A percentile compares a stretch with the other conserved stretches of the same genome.
phyloP scores from a whole-genome alignment of 1,140 invertebrate genomes.

The Agrilus planipennis region DNA sequence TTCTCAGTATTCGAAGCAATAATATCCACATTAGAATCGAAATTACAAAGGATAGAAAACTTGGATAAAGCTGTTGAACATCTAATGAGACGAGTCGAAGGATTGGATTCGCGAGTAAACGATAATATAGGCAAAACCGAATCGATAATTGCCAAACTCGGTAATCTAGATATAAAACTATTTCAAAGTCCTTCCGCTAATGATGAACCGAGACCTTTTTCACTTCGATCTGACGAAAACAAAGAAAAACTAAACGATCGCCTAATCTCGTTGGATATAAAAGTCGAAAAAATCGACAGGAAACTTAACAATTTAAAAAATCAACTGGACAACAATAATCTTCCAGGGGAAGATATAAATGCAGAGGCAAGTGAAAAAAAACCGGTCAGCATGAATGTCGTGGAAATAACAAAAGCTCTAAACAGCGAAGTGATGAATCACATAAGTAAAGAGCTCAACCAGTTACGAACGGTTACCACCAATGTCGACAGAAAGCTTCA shows the following conservation, averaged over 20 bases:
- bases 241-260: slow-evolving; percentile 43
- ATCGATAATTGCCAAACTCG: slow-evolving; percentile 60
- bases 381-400: slow-evolving; percentile 63
- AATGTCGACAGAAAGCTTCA: slow-evolving; percentile 71
- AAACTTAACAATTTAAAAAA: slow-evolving; percentile 66
- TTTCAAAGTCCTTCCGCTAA: slow-evolving; percentile 42
- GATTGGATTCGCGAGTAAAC: slow-evolving; percentile 62
- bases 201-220: slow-evolving; percentile 10
- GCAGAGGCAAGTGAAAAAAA: slow-evolving; percentile 77
- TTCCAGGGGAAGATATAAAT: slow-evolving; percentile 67
- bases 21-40: slow-evolving; percentile 74
- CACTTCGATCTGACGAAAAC: slow-evolving; percentile 22
- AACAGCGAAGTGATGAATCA: slow-evolving; percentile 64
- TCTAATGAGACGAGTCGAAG: slow-evolving; percentile 69
- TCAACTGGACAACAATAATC: slow-evolving; percentile 68
- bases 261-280: slow-evolving; percentile 59
- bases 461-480: slow-evolving; percentile 57
- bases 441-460: slow-evolving; percentile 60
- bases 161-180: slow-evolving; percentile 57
- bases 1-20: slow-evolving; percentile 82
- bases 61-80: slow-evolving; percentile 75
- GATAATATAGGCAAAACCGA: slow-evolving; percentile 77
- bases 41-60: slow-evolving; percentile 75
- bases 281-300: slow-evolving; percentile 67
- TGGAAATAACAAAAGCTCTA: slow-evolving; percentile 66